phyloP scores from a whole-genome alignment of 1,140 invertebrate species.

The Steinernema feltiae region DNA sequence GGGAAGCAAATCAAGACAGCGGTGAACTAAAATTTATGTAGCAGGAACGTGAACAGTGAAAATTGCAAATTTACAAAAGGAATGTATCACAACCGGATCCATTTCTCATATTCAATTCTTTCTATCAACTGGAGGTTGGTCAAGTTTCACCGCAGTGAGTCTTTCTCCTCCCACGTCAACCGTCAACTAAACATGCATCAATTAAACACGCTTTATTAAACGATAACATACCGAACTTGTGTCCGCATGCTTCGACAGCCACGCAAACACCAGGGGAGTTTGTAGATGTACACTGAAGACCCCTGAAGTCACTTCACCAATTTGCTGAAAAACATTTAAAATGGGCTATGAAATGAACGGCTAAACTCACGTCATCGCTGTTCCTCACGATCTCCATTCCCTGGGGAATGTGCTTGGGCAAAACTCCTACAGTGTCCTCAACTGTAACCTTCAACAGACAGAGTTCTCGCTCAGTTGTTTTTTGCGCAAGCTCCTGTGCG shows the following conservation, averaged over 20 bases:
- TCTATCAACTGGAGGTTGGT: slow-evolving; percentile 2
- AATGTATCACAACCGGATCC: background rate
- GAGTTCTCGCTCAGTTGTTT: slow-evolving; percentile 20
- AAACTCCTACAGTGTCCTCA: background rate
- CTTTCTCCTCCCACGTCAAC: slow-evolving; percentile 9
- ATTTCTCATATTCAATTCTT: background rate
- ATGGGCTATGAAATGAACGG: background rate
- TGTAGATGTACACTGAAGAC: slow-evolving; percentile 32
- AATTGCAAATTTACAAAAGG: slow-evolving; percentile 4
- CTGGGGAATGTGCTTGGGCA: background rate
- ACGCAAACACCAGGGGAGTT: slow-evolving; percentile 35
- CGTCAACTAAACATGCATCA: background rate
- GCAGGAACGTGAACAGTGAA: background rate
- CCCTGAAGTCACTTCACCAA: slow-evolving; percentile 38
- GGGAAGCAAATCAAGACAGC: too few species aligned
- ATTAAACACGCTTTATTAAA: background rate
- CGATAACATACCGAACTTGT: slow-evolving; percentile 1
- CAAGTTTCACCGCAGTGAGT: background rate
- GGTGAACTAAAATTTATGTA: background rate
- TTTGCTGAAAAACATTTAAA: slow-evolving; percentile 22
- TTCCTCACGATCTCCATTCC: background rate
- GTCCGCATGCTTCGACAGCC: slow-evolving; percentile 26
- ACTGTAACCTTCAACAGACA: background rate
- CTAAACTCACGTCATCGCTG: background rate
- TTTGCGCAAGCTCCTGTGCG: slow-evolving; percentile 24